Base-by-base conservation (phyloP, 1,140 invertebrate species). In the Choristoneura fumiferana region DNA sequence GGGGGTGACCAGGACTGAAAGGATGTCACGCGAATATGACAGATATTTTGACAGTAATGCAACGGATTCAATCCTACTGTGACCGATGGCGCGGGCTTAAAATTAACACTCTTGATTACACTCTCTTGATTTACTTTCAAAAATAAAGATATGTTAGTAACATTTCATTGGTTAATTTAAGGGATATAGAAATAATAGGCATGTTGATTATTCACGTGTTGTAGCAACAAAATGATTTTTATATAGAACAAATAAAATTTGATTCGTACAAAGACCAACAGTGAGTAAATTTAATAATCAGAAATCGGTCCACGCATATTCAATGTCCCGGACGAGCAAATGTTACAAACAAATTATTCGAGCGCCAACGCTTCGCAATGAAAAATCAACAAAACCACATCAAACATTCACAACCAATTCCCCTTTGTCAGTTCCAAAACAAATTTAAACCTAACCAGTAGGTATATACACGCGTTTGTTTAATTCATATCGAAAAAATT, bases 21-120 rank as follows among this genome's bases (percentile, higher is more conserved):
- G 73, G 84, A 89, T 87, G 82, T 89, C 84, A 89, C 77, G 70
- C 75, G 65, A 82, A 84, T 79, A 84, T 89, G 86, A 89, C 84
- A 86, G 86, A 78, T 89, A 89, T 89, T 89, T 84, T 89, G 86
- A 89, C 86, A 89, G 67, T 85, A 87, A 85, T 84, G 80, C 85
- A 85, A 83, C 84, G 75, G 68, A 78, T 69, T 78, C 64, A 38
- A 56, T 57, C 57, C 61, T 63, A 67, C 4, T 29, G 67, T 62
- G 63, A 5, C 35, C 57, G 63, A 69, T 69, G 37, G 56, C 43
- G 64, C 72, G 66, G 70, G 53, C 60, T 77, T 69, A 71, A 69
- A 78, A 78, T 76, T 71, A 73, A 66, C 66, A 34, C 60, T 77
- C 69, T 57, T 62, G 39, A 58, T 68, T n/a, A n/a, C n/a, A n/a